Evolutionary conservation across 2,113 vertebrate species (phyloP).

Genomic region (Nannobrachium achirus): DNA sequence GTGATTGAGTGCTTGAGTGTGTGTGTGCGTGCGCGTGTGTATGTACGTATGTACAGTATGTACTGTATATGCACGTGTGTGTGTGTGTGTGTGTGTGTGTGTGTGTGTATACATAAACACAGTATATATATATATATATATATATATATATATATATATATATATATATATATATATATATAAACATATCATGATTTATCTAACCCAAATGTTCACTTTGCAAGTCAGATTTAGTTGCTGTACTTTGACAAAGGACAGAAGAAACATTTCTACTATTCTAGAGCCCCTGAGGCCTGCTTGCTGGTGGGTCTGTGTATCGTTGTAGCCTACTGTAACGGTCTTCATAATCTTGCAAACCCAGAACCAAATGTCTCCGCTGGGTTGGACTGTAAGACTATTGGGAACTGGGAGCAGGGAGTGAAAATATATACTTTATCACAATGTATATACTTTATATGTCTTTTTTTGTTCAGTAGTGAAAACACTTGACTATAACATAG

Average conservation of each 20-base stretch:
- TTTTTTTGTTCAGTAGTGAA: too few relatives aligned
- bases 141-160: too few relatives aligned
- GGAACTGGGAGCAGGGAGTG: not conserved
- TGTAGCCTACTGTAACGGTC: not conserved
- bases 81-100: too few relatives aligned
- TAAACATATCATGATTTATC: not conserved
- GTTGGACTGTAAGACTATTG: not conserved
- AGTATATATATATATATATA: too few relatives aligned
- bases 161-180: conserved; percentile 8
- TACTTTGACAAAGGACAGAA: conserved; percentile 9
- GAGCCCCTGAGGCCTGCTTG: not conserved
- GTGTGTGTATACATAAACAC: too few relatives aligned
- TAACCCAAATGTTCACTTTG: not conserved
- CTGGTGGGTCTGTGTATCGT: conserved; percentile 10
- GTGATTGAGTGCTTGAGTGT: too few relatives aligned
- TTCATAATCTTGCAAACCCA: not conserved
- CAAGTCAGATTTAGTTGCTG: not conserved
- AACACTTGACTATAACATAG: too few relatives aligned
- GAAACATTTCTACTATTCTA: not conserved
- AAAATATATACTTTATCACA: not conserved
- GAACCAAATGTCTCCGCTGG: not conserved
- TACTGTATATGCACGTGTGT: too few relatives aligned
- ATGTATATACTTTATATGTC: not conserved
- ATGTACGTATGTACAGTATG: too few relatives aligned
- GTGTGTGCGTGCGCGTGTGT: too few relatives aligned